These are phyloP conservation scores for Scelioninae gen. 2 DNA, from an alignment of 2,888 invertebrate genomes.

Conservation along the genomic window DNA sequence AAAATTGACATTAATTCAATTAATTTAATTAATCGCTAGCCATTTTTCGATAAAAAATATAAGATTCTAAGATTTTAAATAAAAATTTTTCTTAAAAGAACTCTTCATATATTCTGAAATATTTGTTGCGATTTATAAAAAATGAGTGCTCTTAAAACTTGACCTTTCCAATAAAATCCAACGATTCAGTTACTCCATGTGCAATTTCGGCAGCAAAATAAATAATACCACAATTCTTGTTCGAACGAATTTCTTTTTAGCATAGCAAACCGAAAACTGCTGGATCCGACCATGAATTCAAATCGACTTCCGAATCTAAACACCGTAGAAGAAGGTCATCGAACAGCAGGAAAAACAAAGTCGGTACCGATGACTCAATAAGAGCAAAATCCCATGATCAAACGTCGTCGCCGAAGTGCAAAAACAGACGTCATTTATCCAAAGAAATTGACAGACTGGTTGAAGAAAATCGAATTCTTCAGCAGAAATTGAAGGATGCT, in stretches of 20 bases:
- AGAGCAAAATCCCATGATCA: conserved; percentile 54
- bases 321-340: conserved; percentile 64
- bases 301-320: conserved; percentile 62
- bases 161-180: no score
- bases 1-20: no score
- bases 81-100: no score
- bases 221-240: no score
- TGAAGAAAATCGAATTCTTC: conserved; percentile 63
- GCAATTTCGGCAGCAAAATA: no score
- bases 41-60: no score
- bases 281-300: conserved; percentile 60
- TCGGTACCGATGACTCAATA: conserved; percentile 26
- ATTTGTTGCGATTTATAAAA: no score
- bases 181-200: no score
- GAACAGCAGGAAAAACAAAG: conserved; percentile 57
- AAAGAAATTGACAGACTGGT: conserved; percentile 63
- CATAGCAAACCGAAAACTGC: conserved; percentile 57
- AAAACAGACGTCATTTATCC: conserved; percentile 61
- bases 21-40: no score
- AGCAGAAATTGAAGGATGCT: conserved; percentile 57
- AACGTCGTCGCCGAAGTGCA: conserved; percentile 55
- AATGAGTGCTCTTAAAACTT: no score
- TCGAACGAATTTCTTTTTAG: conserved; percentile 52
- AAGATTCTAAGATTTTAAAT: no score
- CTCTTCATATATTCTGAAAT: no score